These are phyloP conservation scores for Rhodeus uyekii DNA, from an alignment of 2,797 vertebrate species.

Conservation along the genomic window DNA sequence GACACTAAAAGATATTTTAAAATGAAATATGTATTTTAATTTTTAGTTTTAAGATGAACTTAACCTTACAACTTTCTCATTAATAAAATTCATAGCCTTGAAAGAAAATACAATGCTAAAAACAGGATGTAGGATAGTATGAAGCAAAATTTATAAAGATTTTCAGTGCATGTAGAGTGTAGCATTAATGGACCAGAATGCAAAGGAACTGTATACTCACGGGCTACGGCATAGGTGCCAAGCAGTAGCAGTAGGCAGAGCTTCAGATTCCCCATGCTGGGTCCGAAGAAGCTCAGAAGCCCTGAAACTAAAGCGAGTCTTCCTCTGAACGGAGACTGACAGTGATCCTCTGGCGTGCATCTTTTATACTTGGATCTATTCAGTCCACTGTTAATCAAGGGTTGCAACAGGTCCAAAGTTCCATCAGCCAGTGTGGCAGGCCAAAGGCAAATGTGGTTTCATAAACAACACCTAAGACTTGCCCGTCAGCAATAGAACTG, in stretches of 20 bases:
- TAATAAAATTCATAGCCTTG: neutral
- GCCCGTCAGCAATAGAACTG: constrained; percentile 69
- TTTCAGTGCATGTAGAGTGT: neutral
- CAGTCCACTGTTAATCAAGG: constrained; percentile 45
- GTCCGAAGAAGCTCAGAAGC: constrained; percentile 65
- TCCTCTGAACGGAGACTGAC: constrained; percentile 76
- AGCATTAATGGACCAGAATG: neutral
- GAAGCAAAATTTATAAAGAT: neutral
- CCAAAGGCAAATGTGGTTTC: constrained; percentile 72
- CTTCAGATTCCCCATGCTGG: constrained; percentile 81
- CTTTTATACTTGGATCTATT: constrained; percentile 79
- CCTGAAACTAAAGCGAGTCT: constrained; percentile 63
- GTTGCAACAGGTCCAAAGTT: constrained; percentile 76
- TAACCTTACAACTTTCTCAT: neutral
- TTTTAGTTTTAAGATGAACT: neutral
- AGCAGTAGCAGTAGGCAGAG: constrained; percentile 80
- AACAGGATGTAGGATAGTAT: neutral
- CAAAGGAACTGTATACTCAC: constrained; percentile 78
- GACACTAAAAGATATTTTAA: neutral
- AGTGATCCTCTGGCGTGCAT: constrained; percentile 52
- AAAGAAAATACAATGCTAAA: neutral
- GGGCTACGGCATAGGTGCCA: constrained; percentile 69
- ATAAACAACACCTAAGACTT: constrained; percentile 62
- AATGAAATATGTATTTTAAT: neutral
- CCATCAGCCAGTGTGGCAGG: constrained; percentile 75